Evolutionary conservation across 2,113 vertebrate genomes (phyloP), one percentile per base, ranked within the genome.

Genomic region (Bucco capensis): DNA sequence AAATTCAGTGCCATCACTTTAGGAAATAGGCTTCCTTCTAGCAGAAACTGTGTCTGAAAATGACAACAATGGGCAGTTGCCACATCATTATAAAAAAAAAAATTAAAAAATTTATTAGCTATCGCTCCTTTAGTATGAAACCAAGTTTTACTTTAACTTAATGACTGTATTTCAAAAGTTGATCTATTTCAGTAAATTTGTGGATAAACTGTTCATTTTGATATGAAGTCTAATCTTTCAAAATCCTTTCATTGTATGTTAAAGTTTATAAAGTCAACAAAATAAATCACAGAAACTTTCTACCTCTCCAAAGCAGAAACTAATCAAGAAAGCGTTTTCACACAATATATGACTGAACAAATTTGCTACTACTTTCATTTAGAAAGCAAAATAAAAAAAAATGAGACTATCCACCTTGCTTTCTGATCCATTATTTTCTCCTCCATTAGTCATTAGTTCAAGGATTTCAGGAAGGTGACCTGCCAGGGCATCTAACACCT

Each of bases 401-500:
- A 35, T 35, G 30, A 56, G 44, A 50, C 77, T 38, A 56, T 73
- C 58, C 92, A 99, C 98, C 98, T 99, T 99, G 96, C 96, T 98
- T 92, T 99, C 98, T 76, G 98, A 95, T 14, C 96, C 96, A 93
- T 92, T 96, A 86, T 96, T 98, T 83, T 99, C 98, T 91, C 98
- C 98, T 94, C 98, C 96, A 57, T 97, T 97, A 64, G 98, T 96
- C 95, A 99, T 97, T 25, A 98, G 96, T 92, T 99, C 98, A 84
- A 99, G 97, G 88, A 98, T 98, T 97, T 99, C 99, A 88, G 99
- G 98, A 88, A 99, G 97, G 88, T 98, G 97, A 96, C 98, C 98
- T 97, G 98, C 97, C 54, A 99, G 94, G 56, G 99, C 98, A 91
- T 99, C 98, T 96, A 99, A 94, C 24, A 99, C 98, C 99, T 99